Conservation (phyloP, 2,888 invertebrate genomes). For the Nemapogon koenigi region DNA sequence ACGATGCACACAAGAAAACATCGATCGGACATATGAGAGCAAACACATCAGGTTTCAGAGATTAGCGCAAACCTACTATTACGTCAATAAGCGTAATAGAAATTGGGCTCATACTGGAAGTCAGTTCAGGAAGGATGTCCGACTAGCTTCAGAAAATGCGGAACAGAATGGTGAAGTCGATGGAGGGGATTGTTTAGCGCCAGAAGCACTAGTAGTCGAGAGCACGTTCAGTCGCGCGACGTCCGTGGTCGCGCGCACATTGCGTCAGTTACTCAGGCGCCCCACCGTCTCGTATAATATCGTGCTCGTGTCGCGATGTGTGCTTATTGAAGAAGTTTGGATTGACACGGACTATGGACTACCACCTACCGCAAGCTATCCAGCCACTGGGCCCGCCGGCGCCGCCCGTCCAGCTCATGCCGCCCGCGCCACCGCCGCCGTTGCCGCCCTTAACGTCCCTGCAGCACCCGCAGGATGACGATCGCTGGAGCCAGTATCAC, state of each 20-base stretch:
- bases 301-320: constrained; percentile 35
- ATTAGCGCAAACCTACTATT: too few relatives aligned
- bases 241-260: constrained; percentile 24
- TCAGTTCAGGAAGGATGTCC: constrained; percentile 3
- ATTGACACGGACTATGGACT: constrained; percentile 50
- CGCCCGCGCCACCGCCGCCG: constrained; percentile 68
- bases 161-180: constrained; percentile 20
- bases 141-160: constrained; percentile 3
- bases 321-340: constrained; percentile 39
- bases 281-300: constrained; percentile 26
- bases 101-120: too few relatives aligned
- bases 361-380: constrained; percentile 48
- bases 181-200: constrained; percentile 20
- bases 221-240: constrained; percentile 23
- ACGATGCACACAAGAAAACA: too few relatives aligned
- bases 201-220: too few relatives aligned
- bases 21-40: too few relatives aligned
- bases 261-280: constrained; percentile 18
- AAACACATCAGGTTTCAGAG: too few relatives aligned
- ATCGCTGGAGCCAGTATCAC: constrained; percentile 79
- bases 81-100: too few relatives aligned
- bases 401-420: constrained; percentile 42
- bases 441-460: constrained; percentile 70
- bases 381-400: constrained; percentile 66
- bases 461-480: constrained; percentile 67